These are phyloP conservation scores for Drosophila sordidapex DNA, from an alignment of 2,888 invertebrate species.

Conservation along the genomic window DNA sequence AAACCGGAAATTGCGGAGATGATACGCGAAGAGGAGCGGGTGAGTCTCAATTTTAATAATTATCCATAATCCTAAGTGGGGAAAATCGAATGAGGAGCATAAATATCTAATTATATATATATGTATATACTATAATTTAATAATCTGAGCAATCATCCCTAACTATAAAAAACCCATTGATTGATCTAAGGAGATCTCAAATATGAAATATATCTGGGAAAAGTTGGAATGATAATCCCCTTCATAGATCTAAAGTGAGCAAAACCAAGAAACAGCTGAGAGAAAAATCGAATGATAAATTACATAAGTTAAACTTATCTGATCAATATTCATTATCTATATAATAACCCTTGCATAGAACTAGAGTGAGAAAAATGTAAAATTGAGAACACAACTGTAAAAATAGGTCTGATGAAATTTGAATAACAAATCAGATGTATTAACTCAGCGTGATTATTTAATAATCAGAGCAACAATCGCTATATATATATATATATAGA, in stretches of 20 bases:
- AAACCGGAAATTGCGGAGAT: slow-evolving; percentile 97
- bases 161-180: neutral
- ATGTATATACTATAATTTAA: too few species aligned
- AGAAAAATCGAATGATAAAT: neutral
- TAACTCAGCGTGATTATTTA: too few species aligned
- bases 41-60: slow-evolving; percentile 86
- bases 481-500: neutral
- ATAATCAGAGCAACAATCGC: neutral
- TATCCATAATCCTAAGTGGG: neutral
- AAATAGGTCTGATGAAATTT: neutral
- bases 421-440: neutral
- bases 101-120: neutral
- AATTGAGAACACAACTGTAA: neutral
- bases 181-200: neutral
- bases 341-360: neutral
- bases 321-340: neutral
- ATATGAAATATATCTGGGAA: neutral
- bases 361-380: neutral
- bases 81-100: neutral
- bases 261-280: too few species aligned
- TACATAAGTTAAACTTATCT: neutral
- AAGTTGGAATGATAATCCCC: neutral
- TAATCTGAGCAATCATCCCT: neutral
- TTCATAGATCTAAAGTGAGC: too few species aligned
- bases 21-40: slow-evolving; percentile 98